Conservation (phyloP, 2,113 vertebrate species). For the Campylorhamphus procurvoides region DNA sequence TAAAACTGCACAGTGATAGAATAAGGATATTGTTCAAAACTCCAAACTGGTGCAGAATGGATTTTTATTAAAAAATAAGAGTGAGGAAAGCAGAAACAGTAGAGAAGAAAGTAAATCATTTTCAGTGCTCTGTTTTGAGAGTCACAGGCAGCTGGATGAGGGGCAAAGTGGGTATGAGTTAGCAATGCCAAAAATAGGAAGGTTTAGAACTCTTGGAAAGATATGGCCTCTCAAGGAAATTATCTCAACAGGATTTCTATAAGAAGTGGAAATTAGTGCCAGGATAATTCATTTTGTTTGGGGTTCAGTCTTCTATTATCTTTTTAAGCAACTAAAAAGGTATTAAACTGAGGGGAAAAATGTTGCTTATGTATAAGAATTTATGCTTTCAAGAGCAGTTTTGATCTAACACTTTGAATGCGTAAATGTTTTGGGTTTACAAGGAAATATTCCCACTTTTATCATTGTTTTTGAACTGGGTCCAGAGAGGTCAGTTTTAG, state of each 20-base stretch:
- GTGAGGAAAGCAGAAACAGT: not conserved
- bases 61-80: not conserved
- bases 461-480: rapidly evolving
- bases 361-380: not conserved
- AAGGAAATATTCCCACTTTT: not conserved
- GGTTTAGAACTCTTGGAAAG: not conserved
- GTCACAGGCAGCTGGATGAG: not conserved
- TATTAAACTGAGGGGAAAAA: not conserved
- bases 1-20: not conserved
- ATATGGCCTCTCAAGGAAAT: not conserved
- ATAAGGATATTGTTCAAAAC: not conserved
- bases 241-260: rapidly evolving
- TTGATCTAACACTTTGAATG: not conserved
- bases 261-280: not conserved
- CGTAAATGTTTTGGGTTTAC: not conserved
- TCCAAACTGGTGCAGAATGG: rapidly evolving
- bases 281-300: not conserved
- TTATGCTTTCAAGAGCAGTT: rapidly evolving
- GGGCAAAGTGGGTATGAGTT: not conserved
- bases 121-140: not conserved
- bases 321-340: not conserved
- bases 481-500: not conserved
- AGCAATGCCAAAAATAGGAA: not conserved
- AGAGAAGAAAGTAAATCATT: not conserved
- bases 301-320: rapidly evolving